A percentile compares a stretch with the other conserved stretches of the same genome.
phyloP scores from a whole-genome alignment of 1,140 invertebrate species.

The Calliopsis andreniformis region DNA sequence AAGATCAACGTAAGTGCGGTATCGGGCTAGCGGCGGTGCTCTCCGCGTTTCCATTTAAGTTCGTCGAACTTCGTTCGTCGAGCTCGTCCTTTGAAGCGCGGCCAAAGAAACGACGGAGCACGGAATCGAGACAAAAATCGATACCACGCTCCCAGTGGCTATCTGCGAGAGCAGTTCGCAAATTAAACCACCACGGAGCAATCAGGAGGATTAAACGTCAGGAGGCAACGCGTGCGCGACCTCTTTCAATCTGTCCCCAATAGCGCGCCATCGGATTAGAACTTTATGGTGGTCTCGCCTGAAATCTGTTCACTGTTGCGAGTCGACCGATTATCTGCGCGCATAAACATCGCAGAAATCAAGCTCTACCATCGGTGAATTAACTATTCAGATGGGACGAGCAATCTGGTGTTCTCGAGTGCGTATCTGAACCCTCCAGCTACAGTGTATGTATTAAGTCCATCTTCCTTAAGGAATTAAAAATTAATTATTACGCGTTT shows the following conservation, averaged over 20 bases:
- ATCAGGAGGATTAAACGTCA: conserved; percentile 38
- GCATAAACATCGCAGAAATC: neutral
- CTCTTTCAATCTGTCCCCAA: conserved; percentile 13
- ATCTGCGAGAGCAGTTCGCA: conserved; percentile 38
- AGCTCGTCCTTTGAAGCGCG: conserved; percentile 28
- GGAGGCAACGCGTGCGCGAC: conserved; percentile 2
- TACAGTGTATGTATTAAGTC: no score
- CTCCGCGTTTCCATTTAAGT: conserved; percentile 31
- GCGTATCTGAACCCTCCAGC: no score
- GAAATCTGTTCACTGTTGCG: neutral
- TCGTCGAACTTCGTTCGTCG: conserved; percentile 44
- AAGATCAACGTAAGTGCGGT: neutral
- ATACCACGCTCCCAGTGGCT: conserved; percentile 48
- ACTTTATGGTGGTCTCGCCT: neutral
- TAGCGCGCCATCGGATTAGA: conserved; percentile 14
- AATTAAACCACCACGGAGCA: conserved; percentile 45
- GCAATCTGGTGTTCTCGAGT: no score
- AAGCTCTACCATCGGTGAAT: neutral
- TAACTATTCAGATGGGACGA: conserved; percentile 6
- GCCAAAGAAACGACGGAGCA: conserved; percentile 55
- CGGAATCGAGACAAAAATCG: conserved; percentile 62
- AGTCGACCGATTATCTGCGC: neutral
- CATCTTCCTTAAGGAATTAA: no score
- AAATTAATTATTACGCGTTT: no score
- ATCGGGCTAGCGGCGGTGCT: neutral